phyloP scores from a whole-genome alignment of 2,888 invertebrate species.

The Ophraella communa region DNA sequence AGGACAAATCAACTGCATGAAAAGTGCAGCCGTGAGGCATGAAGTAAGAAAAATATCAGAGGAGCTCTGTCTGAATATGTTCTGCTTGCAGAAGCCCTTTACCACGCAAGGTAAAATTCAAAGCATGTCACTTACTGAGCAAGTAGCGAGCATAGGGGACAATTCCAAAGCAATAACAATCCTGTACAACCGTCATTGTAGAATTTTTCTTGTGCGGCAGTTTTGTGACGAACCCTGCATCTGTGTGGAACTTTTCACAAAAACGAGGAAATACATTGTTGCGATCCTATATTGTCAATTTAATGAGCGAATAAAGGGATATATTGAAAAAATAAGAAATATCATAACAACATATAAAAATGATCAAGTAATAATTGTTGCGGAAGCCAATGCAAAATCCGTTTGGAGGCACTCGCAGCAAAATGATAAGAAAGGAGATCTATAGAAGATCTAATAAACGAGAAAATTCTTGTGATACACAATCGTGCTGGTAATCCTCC shows the following conservation, averaged over 20 bases:
- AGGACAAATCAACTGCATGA: too few species aligned
- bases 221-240: neutral
- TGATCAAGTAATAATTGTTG: neutral
- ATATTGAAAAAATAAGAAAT: too few species aligned
- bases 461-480: neutral
- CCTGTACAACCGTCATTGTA: neutral
- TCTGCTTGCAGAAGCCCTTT: too few species aligned
- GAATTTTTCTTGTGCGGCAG: neutral
- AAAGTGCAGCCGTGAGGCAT: too few species aligned
- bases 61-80: too few species aligned
- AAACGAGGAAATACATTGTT: neutral
- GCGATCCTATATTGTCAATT: neutral
- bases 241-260: neutral
- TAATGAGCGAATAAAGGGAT: too few species aligned
- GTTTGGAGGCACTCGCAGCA: neutral
- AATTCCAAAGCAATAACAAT: neutral
- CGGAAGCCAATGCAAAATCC: conserved; percentile 9
- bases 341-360: too few species aligned
- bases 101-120: neutral
- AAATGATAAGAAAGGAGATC: neutral
- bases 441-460: neutral
- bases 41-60: too few species aligned
- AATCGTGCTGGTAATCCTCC: neutral
- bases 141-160: neutral
- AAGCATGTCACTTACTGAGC: neutral